Conservation (phyloP, 2,113 vertebrate genomes). For the Callocephalon fimbriatum region DNA sequence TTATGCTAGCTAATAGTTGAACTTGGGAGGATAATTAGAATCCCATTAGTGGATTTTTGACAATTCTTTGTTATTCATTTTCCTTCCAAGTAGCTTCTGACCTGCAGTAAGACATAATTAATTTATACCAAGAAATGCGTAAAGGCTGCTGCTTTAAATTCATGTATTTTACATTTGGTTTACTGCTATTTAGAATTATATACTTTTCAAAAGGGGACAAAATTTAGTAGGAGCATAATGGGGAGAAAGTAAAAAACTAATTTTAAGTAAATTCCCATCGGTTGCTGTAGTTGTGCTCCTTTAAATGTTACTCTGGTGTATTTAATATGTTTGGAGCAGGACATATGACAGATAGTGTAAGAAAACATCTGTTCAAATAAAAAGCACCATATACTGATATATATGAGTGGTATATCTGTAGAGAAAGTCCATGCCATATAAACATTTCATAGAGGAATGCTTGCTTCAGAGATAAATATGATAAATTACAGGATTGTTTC, state of each 20-base stretch:
- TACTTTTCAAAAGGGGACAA: background rate
- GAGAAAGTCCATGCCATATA: background rate
- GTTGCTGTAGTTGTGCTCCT: background rate
- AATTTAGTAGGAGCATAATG: background rate
- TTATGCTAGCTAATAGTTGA: background rate
- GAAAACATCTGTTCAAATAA: conserved; percentile 4
- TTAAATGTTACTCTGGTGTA: background rate
- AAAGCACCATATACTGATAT: background rate
- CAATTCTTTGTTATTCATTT: background rate
- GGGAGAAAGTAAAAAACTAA: background rate
- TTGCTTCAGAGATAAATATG: background rate
- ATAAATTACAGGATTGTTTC: background rate
- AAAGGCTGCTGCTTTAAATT: background rate
- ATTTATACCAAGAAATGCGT: background rate
- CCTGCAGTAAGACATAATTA: background rate
- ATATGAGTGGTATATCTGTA: background rate
- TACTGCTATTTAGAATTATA: background rate
- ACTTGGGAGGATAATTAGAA: background rate
- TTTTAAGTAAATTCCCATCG: background rate
- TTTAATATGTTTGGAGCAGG: background rate
- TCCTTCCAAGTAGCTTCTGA: background rate
- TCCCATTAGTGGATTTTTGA: background rate
- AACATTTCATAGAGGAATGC: background rate
- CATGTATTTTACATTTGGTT: background rate
- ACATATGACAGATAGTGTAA: background rate